A percentile compares a stretch with the other conserved stretches of the same genome.
Evolutionary conservation across 1,140 invertebrate species (phyloP).

Genomic region (Cotesia chilonis): DNA sequence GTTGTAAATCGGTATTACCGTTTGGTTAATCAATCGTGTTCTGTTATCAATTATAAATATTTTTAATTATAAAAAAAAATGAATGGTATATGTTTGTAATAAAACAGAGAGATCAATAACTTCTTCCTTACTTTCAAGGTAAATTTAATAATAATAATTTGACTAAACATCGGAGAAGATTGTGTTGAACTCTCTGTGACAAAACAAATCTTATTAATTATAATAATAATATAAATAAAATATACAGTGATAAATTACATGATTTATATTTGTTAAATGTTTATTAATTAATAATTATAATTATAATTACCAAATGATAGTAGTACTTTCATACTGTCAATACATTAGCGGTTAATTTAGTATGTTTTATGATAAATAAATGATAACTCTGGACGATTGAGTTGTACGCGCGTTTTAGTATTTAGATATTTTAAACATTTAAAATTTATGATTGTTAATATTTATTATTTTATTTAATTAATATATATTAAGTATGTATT

Average conservation of each 20-base stretch:
- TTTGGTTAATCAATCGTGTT: too few relatives aligned
- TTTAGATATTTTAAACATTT: background rate
- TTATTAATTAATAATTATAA: too few relatives aligned
- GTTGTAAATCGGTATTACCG: too few relatives aligned
- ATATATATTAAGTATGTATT: background rate
- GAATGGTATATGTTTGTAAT: background rate
- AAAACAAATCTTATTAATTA: background rate
- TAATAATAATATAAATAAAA: background rate
- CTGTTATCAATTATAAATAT: too few relatives aligned
- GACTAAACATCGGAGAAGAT: slow-evolving; percentile 16
- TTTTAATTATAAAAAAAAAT: background rate
- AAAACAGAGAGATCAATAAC: slow-evolving; percentile 2
- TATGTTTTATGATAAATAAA: background rate
- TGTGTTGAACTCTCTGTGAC: background rate
- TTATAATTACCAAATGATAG: too few relatives aligned
- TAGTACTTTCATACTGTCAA: too few relatives aligned
- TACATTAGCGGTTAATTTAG: background rate
- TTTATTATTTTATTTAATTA: background rate
- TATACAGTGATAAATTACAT: too few relatives aligned
- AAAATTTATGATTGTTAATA: background rate
- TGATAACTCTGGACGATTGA: slow-evolving; percentile 1
- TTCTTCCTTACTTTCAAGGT: slow-evolving; percentile 19
- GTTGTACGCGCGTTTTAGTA: slow-evolving; percentile 10
- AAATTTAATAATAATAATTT: background rate
- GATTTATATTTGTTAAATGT: too few relatives aligned